Conservation (phyloP, 2,797 vertebrate species). For the Hypotaenidia philippensis region DNA sequence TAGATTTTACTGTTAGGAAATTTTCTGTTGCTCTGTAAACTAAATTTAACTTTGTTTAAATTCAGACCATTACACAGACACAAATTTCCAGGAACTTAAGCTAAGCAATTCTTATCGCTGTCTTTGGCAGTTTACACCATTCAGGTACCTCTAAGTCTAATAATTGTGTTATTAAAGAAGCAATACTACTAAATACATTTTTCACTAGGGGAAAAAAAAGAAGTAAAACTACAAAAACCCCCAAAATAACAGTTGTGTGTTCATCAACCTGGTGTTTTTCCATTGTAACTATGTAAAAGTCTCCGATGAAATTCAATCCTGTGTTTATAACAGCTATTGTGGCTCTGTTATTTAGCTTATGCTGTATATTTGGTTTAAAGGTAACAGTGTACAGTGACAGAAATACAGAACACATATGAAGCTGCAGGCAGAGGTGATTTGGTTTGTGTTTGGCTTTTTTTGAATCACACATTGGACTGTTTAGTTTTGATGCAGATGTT, state of each 20-base stretch:
- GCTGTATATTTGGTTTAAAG: neutral
- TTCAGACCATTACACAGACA: neutral
- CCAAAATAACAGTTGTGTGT: neutral
- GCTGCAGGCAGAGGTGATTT: neutral
- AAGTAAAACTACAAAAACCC: rapidly evolving
- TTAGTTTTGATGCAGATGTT: constrained; percentile 2
- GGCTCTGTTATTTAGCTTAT: neutral
- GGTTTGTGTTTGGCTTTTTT: neutral
- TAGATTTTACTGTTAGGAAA: neutral
- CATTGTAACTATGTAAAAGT: neutral
- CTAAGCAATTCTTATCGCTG: neutral
- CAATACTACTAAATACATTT: neutral
- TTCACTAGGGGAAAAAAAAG: neutral
- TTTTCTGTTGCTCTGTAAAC: neutral
- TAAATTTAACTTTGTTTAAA: neutral
- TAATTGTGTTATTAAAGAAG: neutral
- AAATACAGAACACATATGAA: neutral
- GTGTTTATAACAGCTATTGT: neutral
- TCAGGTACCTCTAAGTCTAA: neutral
- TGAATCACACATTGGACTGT: neutral
- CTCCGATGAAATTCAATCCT: neutral
- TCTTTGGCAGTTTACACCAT: neutral
- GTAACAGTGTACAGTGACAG: neutral
- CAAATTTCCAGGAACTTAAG: neutral
- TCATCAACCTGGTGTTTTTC: neutral